A percentile compares a stretch with the other conserved stretches of the same genome.
phyloP scores from a whole-genome alignment of 1,140 invertebrate species.

The Drosophila kohkoa region DNA sequence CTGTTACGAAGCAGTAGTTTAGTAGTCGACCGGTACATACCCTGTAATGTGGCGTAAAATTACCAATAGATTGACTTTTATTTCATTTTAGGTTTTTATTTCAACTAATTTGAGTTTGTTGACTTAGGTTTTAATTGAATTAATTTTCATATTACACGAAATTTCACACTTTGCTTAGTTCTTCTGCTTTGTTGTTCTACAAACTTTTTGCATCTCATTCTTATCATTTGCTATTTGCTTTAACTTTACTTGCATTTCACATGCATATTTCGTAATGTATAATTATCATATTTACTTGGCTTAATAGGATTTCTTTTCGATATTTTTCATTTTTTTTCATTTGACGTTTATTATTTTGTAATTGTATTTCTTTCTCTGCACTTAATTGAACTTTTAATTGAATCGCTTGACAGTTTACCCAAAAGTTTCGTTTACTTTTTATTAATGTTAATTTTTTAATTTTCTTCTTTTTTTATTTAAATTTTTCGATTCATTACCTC shows the following conservation, averaged over 20 bases:
- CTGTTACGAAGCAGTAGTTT: not conserved
- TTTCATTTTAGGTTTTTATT: constrained; percentile 63
- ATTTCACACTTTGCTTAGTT: constrained; percentile 59
- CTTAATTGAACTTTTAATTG: constrained; percentile 79
- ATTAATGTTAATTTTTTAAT: not conserved
- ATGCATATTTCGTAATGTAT: constrained; percentile 35
- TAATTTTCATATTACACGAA: constrained; percentile 58
- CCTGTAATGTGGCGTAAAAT: not conserved
- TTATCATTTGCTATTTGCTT: constrained; percentile 28
- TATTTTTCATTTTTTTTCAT: constrained; percentile 25
- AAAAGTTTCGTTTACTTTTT: constrained; percentile 45
- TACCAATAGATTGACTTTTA: constrained; percentile 14
- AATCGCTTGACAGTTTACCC: constrained; percentile 73
- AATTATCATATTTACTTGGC: constrained; percentile 76
- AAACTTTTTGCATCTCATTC: constrained; percentile 14
- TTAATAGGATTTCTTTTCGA: constrained; percentile 73
- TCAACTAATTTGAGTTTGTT: constrained; percentile 77
- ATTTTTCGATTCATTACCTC: constrained; percentile 18
- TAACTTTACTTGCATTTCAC: constrained; percentile 32
- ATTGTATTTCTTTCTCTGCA: constrained; percentile 28
- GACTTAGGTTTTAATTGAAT: constrained; percentile 56
- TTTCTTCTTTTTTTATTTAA: constrained; percentile 14
- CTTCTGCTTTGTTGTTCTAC: constrained; percentile 24
- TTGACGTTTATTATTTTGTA: constrained; percentile 24
- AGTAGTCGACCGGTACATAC: not conserved